Evolutionary conservation across 2,888 invertebrate species (phyloP), one percentile per base, ranked within the genome.

Genomic region (Macrostomum cliftonense): DNA sequence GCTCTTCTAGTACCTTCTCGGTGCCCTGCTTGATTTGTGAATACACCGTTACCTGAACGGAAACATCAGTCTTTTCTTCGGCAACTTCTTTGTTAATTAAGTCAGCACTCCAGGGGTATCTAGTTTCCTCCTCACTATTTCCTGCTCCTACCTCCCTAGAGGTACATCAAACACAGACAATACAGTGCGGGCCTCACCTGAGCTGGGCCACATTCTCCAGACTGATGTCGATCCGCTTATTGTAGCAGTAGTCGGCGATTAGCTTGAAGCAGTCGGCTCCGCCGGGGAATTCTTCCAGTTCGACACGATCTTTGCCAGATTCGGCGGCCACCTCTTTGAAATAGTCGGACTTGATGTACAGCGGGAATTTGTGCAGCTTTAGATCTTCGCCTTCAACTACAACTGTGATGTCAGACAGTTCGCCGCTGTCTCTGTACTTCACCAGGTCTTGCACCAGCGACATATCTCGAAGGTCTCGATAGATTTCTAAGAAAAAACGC

Each of bases 161-260:
- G n/a, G n/a, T n/a, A n/a, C n/a, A n/a, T n/a, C n/a, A n/a, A n/a
- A n/a, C n/a, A n/a, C n/a, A n/a, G n/a, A n/a, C n/a, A n/a, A n/a
- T n/a, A n/a, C n/a, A n/a, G n/a, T n/a, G n/a, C n/a, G n/a, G n/a
- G n/a, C n/a, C 49, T 37, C 28, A 47, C 37, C 49, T 55, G 5
- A 66, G 55, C 21, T 58, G 55, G 5, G 64, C 61, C 0, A 62
- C 61, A 51, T 65, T 67, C 16, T 61, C 56, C 46, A 59, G 60
- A 11, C 57, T 61, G 12, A 66, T 55, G 42, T 61, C 57, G 9
- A 65, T 54, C 45, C 57, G 55, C 58, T 64, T 63, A 51, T 59
- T 63, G 55, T 68, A 68, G 53, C 65, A 68, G 51, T 63, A 68
- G 52, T 68, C 65, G 2, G 67, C 65, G 1, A 68, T 61, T n/a